These are phyloP conservation scores for Chironomus striatipennis DNA, from an alignment of 1,140 invertebrate species.

Conservation along the genomic window DNA sequence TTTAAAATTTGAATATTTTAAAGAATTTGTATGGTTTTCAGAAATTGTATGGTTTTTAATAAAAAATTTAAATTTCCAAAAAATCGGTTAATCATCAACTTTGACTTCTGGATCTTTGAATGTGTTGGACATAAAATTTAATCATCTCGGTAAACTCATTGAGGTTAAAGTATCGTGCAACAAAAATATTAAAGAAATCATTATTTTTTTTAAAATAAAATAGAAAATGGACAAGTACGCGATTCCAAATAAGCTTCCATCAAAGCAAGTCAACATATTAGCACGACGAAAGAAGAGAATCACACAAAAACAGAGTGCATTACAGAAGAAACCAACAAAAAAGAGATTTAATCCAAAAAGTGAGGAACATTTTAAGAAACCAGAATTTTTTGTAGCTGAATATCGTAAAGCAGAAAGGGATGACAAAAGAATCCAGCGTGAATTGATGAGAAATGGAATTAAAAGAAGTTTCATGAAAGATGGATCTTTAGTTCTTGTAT, in stretches of 20 bases:
- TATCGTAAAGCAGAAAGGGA: constrained; percentile 38
- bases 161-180: background rate
- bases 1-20: background rate
- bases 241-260: constrained; percentile 39
- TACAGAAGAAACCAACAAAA: constrained; percentile 31
- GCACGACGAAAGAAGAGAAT: constrained; percentile 38
- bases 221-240: constrained; percentile 33
- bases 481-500: constrained; percentile 29
- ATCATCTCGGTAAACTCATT: background rate
- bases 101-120: background rate
- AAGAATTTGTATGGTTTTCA: too few relatives aligned
- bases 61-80: background rate
- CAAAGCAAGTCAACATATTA: constrained; percentile 38
- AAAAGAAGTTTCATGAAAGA: constrained; percentile 5
- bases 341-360: constrained; percentile 27
- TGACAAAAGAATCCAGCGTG: constrained; percentile 35
- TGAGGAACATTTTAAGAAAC: constrained; percentile 36
- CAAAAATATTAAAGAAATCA: background rate
- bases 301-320: constrained; percentile 32
- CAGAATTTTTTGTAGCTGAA: constrained; percentile 38
- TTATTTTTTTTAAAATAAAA: background rate
- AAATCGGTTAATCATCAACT: background rate
- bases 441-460: constrained; percentile 29
- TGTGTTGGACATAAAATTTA: background rate
- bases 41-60: background rate